These are phyloP conservation scores for Heliconius hortense DNA, from an alignment of 2,888 invertebrate species.

Conservation along the genomic window DNA sequence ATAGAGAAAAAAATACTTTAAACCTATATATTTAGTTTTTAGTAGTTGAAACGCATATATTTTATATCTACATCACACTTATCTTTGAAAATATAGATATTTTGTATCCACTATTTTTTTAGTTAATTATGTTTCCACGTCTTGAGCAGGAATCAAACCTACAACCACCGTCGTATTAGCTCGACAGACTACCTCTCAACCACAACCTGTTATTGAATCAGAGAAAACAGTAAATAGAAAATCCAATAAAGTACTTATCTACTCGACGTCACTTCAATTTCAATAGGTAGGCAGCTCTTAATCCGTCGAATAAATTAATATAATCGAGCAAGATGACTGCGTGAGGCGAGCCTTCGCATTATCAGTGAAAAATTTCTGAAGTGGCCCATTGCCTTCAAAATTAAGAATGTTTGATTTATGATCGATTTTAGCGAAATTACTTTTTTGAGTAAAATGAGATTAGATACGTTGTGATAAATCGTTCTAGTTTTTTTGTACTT, in stretches of 20 bases:
- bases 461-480: conserved; percentile 1
- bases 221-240: conserved; percentile 24
- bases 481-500: background rate
- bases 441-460: background rate
- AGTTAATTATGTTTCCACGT: background rate
- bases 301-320: conserved; percentile 43
- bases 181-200: background rate
- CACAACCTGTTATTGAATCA: background rate
- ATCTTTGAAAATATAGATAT: background rate
- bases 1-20: background rate
- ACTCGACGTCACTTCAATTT: conserved; percentile 36
- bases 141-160: background rate
- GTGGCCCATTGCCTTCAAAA: conserved; percentile 17
- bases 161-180: background rate
- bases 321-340: conserved; percentile 29
- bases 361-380: conserved; percentile 19
- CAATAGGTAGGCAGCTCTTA: conserved; percentile 41
- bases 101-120: background rate
- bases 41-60: too few relatives aligned
- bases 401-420: conserved; percentile 19
- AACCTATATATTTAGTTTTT: too few relatives aligned
- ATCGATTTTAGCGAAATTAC: background rate
- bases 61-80: too few relatives aligned
- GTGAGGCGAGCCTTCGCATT: conserved; percentile 15
- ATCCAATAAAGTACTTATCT: conserved; percentile 33